These are phyloP conservation scores for Epinephelus cyanopodus DNA, from an alignment of 2,113 vertebrate species.

Conservation along the genomic window DNA sequence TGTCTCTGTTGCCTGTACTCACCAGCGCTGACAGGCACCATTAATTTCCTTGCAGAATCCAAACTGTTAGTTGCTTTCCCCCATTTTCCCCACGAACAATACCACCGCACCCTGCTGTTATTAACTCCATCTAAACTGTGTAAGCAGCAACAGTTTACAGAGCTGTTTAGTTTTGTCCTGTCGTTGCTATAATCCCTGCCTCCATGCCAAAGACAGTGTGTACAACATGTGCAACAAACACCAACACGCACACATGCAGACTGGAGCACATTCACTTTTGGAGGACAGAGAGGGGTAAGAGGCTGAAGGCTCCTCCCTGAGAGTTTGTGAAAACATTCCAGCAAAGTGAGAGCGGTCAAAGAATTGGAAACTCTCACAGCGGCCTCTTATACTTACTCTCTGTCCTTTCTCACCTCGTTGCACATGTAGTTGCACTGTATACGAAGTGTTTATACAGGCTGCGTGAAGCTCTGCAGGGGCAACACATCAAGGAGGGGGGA, in stretches of 20 bases:
- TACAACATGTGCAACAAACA: conserved; percentile 28
- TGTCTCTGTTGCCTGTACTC: background rate
- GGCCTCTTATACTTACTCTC: conserved; percentile 49
- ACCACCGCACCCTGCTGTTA: background rate
- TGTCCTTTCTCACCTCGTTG: conserved; percentile 49
- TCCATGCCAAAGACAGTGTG: background rate
- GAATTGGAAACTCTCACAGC: conserved; percentile 72
- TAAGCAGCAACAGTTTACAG: background rate
- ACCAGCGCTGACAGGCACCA: background rate
- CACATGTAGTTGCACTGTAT: background rate
- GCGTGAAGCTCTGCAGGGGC: conserved; percentile 20
- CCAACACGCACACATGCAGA: conserved; percentile 17
- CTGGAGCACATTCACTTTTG: conserved; percentile 42
- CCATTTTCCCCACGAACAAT: background rate
- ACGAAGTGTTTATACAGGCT: background rate
- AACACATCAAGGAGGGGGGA: background rate
- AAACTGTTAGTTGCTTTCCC: background rate
- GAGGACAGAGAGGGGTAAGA: conserved; percentile 63
- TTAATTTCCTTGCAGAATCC: background rate
- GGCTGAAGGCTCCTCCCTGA: conserved; percentile 83
- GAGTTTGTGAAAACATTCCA: conserved; percentile 87
- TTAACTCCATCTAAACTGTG: background rate
- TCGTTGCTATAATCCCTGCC: background rate
- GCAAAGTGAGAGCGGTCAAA: conserved; percentile 73
- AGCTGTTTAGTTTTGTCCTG: background rate